Base-by-base conservation (phyloP, 35 echinoderm and acorn worm genomes). In the Diadema setosum region DNA sequence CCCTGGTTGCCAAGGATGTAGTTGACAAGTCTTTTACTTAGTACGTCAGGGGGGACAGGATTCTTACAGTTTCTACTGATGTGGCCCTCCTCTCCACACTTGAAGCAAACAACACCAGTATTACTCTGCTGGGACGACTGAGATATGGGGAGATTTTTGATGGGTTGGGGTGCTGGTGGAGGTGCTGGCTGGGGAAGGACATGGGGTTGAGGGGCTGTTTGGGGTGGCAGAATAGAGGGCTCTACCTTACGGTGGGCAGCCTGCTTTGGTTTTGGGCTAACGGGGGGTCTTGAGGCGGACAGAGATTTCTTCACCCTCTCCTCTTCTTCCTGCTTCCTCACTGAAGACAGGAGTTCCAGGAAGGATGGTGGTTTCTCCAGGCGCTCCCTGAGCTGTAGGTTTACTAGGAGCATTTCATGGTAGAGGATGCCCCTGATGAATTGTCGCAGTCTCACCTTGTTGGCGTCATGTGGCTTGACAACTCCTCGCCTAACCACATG, bases 31-130 rank as follows among this genome's bases (percentile, higher is more conserved):
- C 83, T 94, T 7, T 40, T 31, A 46, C 83, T 90, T 12, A 94
- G 82, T 1, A n/a, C 44, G 16, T 86, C 65, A 5, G 73, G 1
- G 31, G 81, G 33, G 1, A 75, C 39, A 15, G 46, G 52, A 3
- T 90, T 58, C 23, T 2, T 8, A 49, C 93, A n/a, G 90, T 55
- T 49, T 39, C 87, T 36, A 18, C 67, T 59, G 25, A 90, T 86
- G 48, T 94, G 93, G 17, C 93, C 93, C 21, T 80, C 75, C 24
- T 85, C 30, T 1, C 92, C 92, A 82, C 93, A 94, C 21, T 24
- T 33, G 61, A 86, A 94, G 56, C 93, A 94, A 74, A 94, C 81
- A 17, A 42, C 55, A 64, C 32, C 37, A 12, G 60, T 18, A 65
- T 69, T 17, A 4, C 31, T 37, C 63, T 86, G 5, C 29, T 43